These are phyloP conservation scores for Rissa tridactyla DNA, from an alignment of 2,113 vertebrate species.

Conservation along the genomic window DNA sequence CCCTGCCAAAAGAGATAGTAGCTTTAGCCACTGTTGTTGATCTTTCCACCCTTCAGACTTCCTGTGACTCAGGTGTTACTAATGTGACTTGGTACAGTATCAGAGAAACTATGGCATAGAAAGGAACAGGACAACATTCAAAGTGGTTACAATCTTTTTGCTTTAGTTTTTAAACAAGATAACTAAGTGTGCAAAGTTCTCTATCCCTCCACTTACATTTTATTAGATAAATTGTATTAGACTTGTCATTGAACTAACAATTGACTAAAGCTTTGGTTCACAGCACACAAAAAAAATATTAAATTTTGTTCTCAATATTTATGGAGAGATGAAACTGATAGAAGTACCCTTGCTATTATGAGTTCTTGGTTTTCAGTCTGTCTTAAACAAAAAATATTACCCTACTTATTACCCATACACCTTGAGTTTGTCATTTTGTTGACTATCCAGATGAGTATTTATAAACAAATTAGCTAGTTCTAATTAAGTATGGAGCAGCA, in stretches of 20 bases:
- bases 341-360: not conserved
- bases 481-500: not conserved
- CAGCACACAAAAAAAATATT: not conserved
- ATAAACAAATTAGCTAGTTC: not conserved
- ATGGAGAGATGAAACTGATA: not conserved
- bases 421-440: not conserved
- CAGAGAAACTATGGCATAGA: not conserved
- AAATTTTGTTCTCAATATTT: not conserved
- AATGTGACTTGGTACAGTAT: not conserved
- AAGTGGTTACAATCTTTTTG: not conserved
- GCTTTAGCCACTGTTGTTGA: not conserved
- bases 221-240: not conserved
- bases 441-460: not conserved
- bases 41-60: not conserved
- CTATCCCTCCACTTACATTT: not conserved
- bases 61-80: not conserved
- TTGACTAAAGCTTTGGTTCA: not conserved
- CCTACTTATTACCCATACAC: not conserved
- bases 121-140: not conserved
- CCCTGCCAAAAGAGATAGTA: not conserved
- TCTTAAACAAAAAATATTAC: not conserved
- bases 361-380: not conserved
- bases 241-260: not conserved
- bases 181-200: not conserved
- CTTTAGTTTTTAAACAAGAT: not conserved